A percentile compares a stretch with the other conserved stretches of the same genome.
phyloP scores from a whole-genome alignment of 1,140 invertebrate genomes.

The Steinernema feltiae region DNA sequence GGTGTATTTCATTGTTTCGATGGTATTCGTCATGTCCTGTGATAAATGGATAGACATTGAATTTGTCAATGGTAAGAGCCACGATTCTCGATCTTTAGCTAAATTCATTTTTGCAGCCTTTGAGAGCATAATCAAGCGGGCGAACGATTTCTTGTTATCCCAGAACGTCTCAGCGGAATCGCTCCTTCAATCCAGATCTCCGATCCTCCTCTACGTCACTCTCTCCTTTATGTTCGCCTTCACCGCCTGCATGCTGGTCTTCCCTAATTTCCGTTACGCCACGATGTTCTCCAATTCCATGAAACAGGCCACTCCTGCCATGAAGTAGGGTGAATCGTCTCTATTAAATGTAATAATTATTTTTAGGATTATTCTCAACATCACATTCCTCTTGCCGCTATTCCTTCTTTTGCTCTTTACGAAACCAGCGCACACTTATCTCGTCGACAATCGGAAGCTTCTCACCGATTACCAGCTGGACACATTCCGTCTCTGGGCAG shows the following conservation, averaged over 20 bases:
- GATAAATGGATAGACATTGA: constrained; percentile 1
- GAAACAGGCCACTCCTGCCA: background rate
- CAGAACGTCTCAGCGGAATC: background rate
- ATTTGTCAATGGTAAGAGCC: background rate
- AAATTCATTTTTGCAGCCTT: background rate
- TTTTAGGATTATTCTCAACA: background rate
- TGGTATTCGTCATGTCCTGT: constrained; percentile 14
- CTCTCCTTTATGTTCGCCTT: constrained; percentile 1
- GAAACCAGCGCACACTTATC: background rate
- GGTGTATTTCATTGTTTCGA: background rate
- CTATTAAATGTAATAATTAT: background rate
- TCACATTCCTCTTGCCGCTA: constrained; percentile 8
- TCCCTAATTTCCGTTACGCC: constrained; percentile 18
- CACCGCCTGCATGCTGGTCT: constrained; percentile 4
- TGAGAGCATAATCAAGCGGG: background rate
- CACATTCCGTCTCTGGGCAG: constrained; percentile 3
- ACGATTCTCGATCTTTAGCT: background rate
- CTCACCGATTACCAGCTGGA: constrained; percentile 8
- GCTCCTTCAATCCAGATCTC: background rate
- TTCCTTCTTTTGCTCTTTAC: constrained; percentile 11
- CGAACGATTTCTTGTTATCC: constrained; percentile 12
- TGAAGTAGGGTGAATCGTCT: background rate
- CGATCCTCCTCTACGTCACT: constrained; percentile 9
- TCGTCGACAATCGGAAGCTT: constrained; percentile 11
- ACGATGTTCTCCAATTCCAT: constrained; percentile 5